phyloP scores from a whole-genome alignment of 2,797 vertebrate species.

The Cynopterus sphinx region DNA sequence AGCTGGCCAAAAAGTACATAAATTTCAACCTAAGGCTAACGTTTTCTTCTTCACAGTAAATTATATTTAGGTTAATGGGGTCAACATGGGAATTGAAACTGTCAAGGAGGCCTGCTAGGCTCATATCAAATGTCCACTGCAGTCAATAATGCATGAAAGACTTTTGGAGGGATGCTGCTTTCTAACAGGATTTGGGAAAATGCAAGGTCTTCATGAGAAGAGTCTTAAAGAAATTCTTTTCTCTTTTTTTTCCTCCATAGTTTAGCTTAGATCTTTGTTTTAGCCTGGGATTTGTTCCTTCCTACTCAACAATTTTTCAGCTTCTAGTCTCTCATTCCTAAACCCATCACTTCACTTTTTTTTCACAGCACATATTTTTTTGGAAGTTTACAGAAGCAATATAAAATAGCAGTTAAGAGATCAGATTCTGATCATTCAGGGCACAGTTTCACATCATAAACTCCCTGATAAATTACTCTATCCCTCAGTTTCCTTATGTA shows the following conservation, averaged over 20 bases:
- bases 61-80: conserved; percentile 38
- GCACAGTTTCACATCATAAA: background rate
- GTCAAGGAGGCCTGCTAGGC: background rate
- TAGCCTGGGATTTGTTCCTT: background rate
- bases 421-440: background rate
- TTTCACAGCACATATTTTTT: accelerated
- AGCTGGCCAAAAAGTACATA: background rate
- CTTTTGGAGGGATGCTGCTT: background rate
- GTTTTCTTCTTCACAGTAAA: conserved; percentile 41
- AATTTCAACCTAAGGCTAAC: conserved; percentile 36
- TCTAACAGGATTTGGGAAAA: background rate
- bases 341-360: background rate
- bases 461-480: background rate
- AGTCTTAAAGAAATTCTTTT: background rate
- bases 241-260: background rate
- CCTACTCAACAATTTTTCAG: background rate
- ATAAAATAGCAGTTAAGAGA: background rate
- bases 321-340: background rate
- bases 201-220: background rate
- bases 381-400: background rate
- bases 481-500: background rate
- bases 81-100: background rate
- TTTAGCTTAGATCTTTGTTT: background rate
- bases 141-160: background rate
- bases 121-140: background rate